Conservation (phyloP, 2,113 vertebrate genomes). For the Alces alces region DNA sequence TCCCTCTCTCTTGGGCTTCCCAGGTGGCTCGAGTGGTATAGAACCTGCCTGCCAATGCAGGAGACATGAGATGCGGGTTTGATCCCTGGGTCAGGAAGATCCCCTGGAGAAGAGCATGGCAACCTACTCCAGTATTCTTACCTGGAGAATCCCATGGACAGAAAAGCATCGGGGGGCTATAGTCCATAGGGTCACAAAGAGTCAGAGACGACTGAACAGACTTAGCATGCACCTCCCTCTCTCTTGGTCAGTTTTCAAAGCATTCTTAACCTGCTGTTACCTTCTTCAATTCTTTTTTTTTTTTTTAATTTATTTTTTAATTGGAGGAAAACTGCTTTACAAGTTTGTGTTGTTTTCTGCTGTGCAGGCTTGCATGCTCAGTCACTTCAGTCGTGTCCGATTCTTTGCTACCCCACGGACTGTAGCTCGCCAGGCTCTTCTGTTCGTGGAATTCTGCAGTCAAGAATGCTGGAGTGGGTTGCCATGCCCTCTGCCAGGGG, state of each 20-base stretch:
- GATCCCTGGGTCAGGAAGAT: neutral
- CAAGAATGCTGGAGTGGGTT: neutral
- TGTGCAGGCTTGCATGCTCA: neutral
- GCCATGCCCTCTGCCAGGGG: neutral
- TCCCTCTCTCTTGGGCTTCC: neutral
- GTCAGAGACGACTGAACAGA: neutral
- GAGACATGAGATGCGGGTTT: neutral
- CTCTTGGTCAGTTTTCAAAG: neutral
- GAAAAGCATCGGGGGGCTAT: neutral
- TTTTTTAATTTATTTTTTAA: neutral
- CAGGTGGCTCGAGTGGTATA: neutral
- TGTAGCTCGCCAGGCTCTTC: neutral
- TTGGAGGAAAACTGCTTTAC: neutral
- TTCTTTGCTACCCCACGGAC: neutral
- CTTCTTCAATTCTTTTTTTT: neutral
- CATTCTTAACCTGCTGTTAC: neutral
- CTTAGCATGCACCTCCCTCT: neutral
- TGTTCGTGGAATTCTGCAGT: accelerated
- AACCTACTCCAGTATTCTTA: neutral
- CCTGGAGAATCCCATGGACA: neutral
- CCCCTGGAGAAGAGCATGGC: neutral
- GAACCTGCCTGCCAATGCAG: neutral
- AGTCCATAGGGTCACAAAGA: neutral
- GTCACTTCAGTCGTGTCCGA: neutral
- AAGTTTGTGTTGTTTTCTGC: neutral